phyloP scores from a whole-genome alignment of 2,113 vertebrate genomes.

The Leucopternis melanops region DNA sequence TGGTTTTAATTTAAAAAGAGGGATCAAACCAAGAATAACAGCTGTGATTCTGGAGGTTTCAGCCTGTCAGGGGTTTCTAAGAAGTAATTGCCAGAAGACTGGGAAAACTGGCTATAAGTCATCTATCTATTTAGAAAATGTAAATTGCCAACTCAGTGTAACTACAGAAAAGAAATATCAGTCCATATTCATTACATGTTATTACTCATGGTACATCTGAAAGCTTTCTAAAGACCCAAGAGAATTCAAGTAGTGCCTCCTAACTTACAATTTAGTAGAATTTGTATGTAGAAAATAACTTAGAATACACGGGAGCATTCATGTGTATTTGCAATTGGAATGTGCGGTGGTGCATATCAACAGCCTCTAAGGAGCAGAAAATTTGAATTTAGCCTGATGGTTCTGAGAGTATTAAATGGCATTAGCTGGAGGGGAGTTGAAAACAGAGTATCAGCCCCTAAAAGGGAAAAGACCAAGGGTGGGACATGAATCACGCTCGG shows the following conservation, averaged over 20 bases:
- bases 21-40: conserved; percentile 55
- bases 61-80: conserved; percentile 48
- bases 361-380: conserved; percentile 32
- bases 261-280: conserved; percentile 44
- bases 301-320: conserved; percentile 7
- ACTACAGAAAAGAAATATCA: conserved; percentile 31
- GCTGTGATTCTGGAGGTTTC: conserved; percentile 44
- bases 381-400: conserved; percentile 34
- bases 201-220: conserved; percentile 44
- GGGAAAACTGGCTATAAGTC: conserved; percentile 55
- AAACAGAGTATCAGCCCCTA: background rate
- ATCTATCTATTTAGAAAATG: conserved; percentile 51
- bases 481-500: background rate
- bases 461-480: background rate
- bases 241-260: conserved; percentile 54
- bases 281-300: conserved; percentile 57
- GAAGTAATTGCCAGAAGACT: conserved; percentile 49
- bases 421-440: conserved; percentile 15
- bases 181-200: conserved; percentile 40
- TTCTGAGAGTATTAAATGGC: conserved; percentile 24
- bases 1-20: conserved; percentile 59
- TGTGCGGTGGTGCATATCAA: background rate
- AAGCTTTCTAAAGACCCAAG: conserved; percentile 61
- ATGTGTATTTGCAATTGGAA: conserved; percentile 30
- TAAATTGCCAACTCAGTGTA: conserved; percentile 36